Percentiles rank a stretch among this genome's conserved stretches.
phyloP scores from a whole-genome alignment of 1,140 invertebrate species.

The Diprion similis region DNA sequence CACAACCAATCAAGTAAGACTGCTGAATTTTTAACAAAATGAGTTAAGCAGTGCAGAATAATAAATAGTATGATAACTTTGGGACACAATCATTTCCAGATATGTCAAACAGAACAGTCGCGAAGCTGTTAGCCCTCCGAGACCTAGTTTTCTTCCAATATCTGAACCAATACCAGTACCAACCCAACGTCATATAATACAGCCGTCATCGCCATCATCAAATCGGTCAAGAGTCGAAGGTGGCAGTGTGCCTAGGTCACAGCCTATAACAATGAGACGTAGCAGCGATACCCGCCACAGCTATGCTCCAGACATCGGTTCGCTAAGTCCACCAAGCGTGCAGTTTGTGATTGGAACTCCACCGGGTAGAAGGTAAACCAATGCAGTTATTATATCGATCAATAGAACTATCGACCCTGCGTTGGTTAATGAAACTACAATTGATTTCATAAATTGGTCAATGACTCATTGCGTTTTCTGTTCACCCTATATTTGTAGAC shows the following conservation, averaged over 20 bases:
- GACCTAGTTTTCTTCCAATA: constrained; percentile 74
- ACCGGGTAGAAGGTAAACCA: constrained; percentile 66
- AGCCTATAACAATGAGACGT: constrained; percentile 82
- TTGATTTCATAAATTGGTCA: too few relatives aligned
- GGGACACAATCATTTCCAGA: constrained; percentile 22
- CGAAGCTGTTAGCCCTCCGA: constrained; percentile 66
- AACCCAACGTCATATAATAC: constrained; percentile 67
- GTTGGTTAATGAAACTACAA: too few relatives aligned
- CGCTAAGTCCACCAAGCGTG: constrained; percentile 87
- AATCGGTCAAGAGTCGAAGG: constrained; percentile 43
- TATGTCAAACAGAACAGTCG: constrained; percentile 52
- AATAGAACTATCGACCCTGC: too few relatives aligned
- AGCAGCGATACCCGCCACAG: constrained; percentile 68
- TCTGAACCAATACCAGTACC: constrained; percentile 83
- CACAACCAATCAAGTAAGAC: constrained; percentile 48
- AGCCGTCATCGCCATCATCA: constrained; percentile 49
- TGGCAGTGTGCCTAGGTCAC: constrained; percentile 75
- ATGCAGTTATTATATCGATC: not conserved
- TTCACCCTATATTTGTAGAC: constrained; percentile 24
- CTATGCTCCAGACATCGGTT: constrained; percentile 79
- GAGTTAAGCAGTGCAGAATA: not conserved
- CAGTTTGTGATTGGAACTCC: constrained; percentile 93
- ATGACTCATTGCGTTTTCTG: not conserved
- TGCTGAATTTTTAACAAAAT: not conserved
- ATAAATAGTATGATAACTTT: not conserved